Evolutionary conservation across 2,113 vertebrate genomes (phyloP).

Genomic region (Piprites chloris): DNA sequence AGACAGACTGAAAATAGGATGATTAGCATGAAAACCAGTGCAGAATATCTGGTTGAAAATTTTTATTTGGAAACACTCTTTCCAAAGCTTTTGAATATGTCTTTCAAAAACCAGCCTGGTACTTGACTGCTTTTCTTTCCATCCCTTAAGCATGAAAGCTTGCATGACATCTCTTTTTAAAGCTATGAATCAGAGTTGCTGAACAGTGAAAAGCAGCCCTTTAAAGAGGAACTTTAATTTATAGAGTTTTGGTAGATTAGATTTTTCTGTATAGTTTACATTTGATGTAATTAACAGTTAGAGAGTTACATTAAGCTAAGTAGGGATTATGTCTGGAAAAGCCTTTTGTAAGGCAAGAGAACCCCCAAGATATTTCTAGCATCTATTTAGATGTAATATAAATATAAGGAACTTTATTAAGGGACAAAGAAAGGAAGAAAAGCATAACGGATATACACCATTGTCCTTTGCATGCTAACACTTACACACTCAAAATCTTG

Average conservation of each 20-base stretch:
- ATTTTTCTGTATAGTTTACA: background rate
- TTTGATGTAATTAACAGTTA: background rate
- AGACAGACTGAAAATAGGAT: background rate
- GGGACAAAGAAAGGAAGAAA: background rate
- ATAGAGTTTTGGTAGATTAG: background rate
- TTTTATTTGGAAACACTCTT: background rate
- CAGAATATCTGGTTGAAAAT: background rate
- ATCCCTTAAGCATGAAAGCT: background rate
- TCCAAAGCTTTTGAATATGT: background rate
- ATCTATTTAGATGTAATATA: background rate
- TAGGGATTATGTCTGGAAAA: background rate
- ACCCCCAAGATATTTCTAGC: background rate
- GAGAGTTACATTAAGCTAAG: background rate
- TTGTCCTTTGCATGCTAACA: background rate
- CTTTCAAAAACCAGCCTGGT: background rate
- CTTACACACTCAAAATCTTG: background rate
- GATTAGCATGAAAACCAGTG: background rate
- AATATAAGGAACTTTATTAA: background rate
- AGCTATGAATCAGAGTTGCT: background rate
- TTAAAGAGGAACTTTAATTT: background rate
- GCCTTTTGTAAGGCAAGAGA: background rate
- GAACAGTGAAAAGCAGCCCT: background rate
- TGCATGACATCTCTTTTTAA: background rate
- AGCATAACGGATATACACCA: rapidly evolving
- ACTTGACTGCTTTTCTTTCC: background rate